Evolutionary conservation across 2,113 vertebrate genomes (phyloP), one percentile per base, ranked within the genome.

Genomic region (Pluvialis apricaria): DNA sequence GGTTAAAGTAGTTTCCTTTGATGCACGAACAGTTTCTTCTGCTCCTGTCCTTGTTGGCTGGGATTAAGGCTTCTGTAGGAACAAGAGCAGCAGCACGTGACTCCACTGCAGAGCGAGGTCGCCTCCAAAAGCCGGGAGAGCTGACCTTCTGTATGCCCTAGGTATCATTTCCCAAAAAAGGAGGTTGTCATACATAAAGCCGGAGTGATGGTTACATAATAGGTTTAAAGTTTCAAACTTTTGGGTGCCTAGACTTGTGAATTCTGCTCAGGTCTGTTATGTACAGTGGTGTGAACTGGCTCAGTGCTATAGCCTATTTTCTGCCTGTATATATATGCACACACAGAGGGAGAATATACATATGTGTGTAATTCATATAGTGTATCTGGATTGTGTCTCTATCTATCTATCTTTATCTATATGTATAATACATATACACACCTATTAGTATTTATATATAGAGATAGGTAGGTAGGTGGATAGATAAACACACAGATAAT

Each of bases 1-100:
- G 64, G 85, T 92, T 82, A 92, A 82, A 95, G 40, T 12, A 82
- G 47, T 94, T 92, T 92, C 85, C 45, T 96, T 88, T 94, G 92
- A 93, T 73, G 70, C n/a, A 85, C 5, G 8, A 77, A 54, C 38
- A 45, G 12, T 75, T 94, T 82, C 51, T 79, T 91, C 66, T 92
- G 47, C 54, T 94, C 44, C 69, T 79, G 34, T 49, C 34, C 58
- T 94, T 91, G 34, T 78, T 82, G 76, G 11, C 44, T 86, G 36
- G 25, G n/a, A 91, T 92, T 91, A 84, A 91, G 49, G 6, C 12
- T 90, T 86, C 72, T 61, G 22, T 21, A 79, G 73, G 44, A 89
- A 69, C 32, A 92, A 86, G 83, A 92, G 13, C 34, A 89, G 58
- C 70, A 95, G 75, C 28, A 54, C 7, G 9, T 32, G 28, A 90